phyloP scores from a whole-genome alignment of 2,888 invertebrate species.

The Nomada ferruginata region DNA sequence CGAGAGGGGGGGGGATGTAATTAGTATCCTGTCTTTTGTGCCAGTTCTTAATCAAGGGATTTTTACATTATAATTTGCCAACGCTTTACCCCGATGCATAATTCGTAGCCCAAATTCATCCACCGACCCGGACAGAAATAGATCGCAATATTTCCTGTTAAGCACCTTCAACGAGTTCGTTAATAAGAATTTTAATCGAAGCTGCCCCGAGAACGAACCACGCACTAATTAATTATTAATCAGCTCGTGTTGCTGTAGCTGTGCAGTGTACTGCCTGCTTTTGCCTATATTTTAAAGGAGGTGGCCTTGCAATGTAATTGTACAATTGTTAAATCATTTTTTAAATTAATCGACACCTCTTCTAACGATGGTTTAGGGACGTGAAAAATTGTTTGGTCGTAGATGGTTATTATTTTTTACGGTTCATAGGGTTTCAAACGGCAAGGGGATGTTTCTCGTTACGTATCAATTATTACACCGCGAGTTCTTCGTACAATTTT shows the following conservation, averaged over 20 bases:
- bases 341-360: too few species aligned
- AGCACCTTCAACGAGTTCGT: conserved; percentile 31
- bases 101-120: conserved; percentile 2
- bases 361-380: background rate
- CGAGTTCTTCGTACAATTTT: conserved; percentile 25
- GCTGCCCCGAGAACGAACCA: background rate
- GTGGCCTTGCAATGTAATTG: background rate
- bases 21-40: background rate
- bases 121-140: conserved; percentile 27
- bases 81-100: background rate
- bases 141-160: conserved; percentile 29
- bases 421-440: background rate
- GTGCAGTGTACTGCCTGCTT: background rate
- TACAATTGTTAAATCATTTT: background rate
- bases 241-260: background rate
- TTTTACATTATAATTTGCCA: background rate
- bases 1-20: background rate
- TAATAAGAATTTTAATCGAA: conserved; percentile 46
- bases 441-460: background rate
- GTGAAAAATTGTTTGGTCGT: background rate
- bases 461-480: background rate
- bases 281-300: background rate
- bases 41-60: background rate
- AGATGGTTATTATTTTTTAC: background rate
- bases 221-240: conserved; percentile 53